Evolutionary conservation across 2,888 invertebrate species (phyloP), one percentile per base, ranked within the genome.

Genomic region (Endomychus coccineus): DNA sequence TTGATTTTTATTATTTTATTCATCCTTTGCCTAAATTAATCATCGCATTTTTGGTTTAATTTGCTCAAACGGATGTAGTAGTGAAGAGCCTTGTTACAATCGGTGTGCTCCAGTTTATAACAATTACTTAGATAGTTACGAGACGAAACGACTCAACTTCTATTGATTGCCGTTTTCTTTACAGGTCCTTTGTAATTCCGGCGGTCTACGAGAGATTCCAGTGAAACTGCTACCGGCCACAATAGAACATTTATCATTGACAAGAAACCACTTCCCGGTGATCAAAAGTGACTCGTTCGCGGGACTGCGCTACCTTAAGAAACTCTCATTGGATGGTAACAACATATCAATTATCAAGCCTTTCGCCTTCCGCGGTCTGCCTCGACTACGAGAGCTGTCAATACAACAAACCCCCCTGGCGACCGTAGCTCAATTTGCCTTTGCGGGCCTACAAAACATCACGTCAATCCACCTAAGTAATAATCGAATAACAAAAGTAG

Each of bases 151-250:
- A n/a, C n/a, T n/a, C n/a, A n/a, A n/a, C n/a, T n/a, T n/a, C n/a
- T n/a, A n/a, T n/a, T n/a, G n/a, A 13, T 6, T 34, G 36, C 36
- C 45, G 45, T 46, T 42, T 44, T 43, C 32, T 27, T 71, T 67
- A 31, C 73, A 89, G 89, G 87, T 89, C 51, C 76, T 88, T 58
- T 89, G 89, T 74, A 88, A 89, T 71, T 86, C 85, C 45, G 87
- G 87, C 43, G 80, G 82, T 39, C 70, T 89, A 53, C 77, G 77
- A 42, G 83, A 83, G 56, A 86, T 89, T 49, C 89, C 88, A 29
- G 73, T 82, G 37, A 73, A 75, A 45, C 74, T 79, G 46, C 71
- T 92, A 51, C 85, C 88, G 13, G 62, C 77, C 14, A 78, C 80
- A 36, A 83, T 91, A 51, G 85, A 84, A 62, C 89, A 91, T 63